Evolutionary conservation across 2,888 invertebrate species (phyloP), one percentile per base, ranked within the genome.

Genomic region (Matsumyia berberina): DNA sequence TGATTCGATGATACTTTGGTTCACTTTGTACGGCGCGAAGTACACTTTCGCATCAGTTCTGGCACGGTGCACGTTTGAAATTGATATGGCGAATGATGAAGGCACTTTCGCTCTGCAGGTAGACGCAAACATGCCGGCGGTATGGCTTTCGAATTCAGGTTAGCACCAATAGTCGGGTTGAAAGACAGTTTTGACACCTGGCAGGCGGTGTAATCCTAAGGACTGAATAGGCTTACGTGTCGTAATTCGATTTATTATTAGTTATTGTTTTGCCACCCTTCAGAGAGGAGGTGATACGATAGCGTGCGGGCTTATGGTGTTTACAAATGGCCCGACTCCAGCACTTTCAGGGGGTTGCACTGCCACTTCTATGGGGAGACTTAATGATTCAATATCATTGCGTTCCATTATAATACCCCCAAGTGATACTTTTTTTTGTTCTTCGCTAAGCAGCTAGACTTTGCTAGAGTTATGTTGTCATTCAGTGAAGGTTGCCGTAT

Each of bases 171-270:
- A 60, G 44, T 57, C 17, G 49, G 55, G 67, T 39, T 67, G 46
- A 58, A 62, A 73, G 80, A 67, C 49, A 74, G 53, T 80, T 66
- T 70, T 82, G 85, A 85, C 85, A 85, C 74, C 85, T 85, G 74
- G 66, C 83, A 60, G 66, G 67, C 55, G 37, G 60, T 51, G 58
- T 29, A 35, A 55, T 5, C 4, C 37, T 57, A 44, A 39, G 80
- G 53, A 42, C 35, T 64, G 73, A 67, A 42, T 64, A 7, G 17
- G 57, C 37, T 85, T 69, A 80, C 85, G 85, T 79, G 85, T 55
- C 66, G 74, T 85, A 85, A 85, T 85, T 85, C 85, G 85, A 85
- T 80, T 85, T 85, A 80, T 76, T 85, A 80, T 53, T 80, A 80
- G 79, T 80, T 85, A 85, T 76, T 39, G 74, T 66, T 58, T 35